Evolutionary conservation across 2,797 vertebrate genomes (phyloP).

Genomic region (Alosa sapidissima): DNA sequence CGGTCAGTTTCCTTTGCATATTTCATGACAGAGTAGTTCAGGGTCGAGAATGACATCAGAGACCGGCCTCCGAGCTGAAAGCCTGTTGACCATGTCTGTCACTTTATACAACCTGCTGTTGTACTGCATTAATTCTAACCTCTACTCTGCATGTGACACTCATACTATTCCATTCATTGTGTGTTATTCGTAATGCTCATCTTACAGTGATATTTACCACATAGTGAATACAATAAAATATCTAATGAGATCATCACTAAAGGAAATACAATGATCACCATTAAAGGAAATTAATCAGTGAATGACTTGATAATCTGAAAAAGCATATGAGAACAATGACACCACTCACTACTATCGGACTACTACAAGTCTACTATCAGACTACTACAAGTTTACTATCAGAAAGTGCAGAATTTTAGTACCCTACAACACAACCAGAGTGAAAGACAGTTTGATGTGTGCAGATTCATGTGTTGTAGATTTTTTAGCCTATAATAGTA

Average conservation of each 20-base stretch:
- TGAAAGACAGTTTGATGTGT: not conserved
- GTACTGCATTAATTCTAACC: not conserved
- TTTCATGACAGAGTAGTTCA: not conserved
- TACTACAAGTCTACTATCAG: too few relatives aligned
- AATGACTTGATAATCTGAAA: not conserved
- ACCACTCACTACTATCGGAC: too few relatives aligned
- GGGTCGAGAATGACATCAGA: conserved; percentile 4
- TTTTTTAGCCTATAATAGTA: conserved; percentile 18
- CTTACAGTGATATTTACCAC: not conserved
- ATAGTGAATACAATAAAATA: not conserved
- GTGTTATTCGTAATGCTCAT: not conserved
- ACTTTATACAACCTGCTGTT: not conserved
- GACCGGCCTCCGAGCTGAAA: not conserved
- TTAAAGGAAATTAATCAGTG: not conserved
- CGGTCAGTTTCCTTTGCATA: conserved; percentile 32
- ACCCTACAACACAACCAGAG: not conserved
- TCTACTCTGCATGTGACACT: too few relatives aligned
- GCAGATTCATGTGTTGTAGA: not conserved
- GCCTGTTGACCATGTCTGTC: not conserved
- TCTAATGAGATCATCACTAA: not conserved
- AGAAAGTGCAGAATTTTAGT: too few relatives aligned
- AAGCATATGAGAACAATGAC: not conserved
- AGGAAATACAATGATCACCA: not conserved
- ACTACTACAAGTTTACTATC: too few relatives aligned
- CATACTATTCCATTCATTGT: not conserved